These are phyloP conservation scores for Pangasius larnaudii DNA, from an alignment of 2,797 vertebrate genomes.

Conservation along the genomic window DNA sequence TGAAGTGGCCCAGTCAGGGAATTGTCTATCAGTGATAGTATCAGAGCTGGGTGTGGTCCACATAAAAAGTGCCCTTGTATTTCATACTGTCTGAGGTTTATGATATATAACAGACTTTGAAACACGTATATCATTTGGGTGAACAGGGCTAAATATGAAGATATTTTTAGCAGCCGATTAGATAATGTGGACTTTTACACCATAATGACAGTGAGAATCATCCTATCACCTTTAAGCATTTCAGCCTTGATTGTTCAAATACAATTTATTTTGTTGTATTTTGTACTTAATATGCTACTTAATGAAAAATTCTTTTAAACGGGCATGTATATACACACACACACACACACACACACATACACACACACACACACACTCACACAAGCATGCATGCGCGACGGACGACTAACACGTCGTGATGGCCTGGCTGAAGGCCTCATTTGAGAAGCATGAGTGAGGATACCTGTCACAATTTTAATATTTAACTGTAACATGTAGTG, in stretches of 20 bases:
- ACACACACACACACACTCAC: neutral
- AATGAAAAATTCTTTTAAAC: neutral
- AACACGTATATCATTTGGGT: neutral
- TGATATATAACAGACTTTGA: neutral
- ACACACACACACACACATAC: neutral
- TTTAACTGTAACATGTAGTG: neutral
- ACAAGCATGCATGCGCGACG: neutral
- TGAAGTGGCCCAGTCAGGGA: neutral
- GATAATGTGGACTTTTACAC: slow-evolving; percentile 21
- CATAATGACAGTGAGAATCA: neutral
- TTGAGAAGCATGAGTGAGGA: neutral
- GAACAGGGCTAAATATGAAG: neutral
- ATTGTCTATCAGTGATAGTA: neutral
- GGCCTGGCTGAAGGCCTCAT: neutral
- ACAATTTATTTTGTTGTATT: neutral
- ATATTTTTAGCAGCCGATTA: neutral
- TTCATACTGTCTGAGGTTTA: neutral
- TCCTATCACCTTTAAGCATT: neutral
- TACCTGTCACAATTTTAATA: neutral
- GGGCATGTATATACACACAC: neutral
- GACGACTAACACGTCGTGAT: neutral
- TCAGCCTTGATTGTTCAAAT: neutral
- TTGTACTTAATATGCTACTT: neutral
- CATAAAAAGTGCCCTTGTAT: neutral
- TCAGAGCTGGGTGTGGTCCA: slow-evolving; percentile 20